Evolutionary conservation across 1,140 invertebrate species (phyloP), one percentile per base, ranked within the genome.

Genomic region (Idris sp.): DNA sequence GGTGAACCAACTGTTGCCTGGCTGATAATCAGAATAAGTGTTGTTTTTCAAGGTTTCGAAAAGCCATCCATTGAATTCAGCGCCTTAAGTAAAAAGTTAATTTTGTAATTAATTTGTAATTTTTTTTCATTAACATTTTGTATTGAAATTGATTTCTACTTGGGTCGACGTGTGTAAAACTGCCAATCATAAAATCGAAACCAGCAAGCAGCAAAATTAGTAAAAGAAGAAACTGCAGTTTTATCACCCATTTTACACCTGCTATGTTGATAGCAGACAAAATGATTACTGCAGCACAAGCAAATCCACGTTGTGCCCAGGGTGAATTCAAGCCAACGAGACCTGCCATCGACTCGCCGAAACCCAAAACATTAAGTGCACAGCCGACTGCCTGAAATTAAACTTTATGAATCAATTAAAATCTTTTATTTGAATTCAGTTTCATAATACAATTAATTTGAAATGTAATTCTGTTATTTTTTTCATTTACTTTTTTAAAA

Each of bases 171-270:
- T 93, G 91, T 28, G 94, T 91, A 81, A 97, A 95, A 79, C 94
- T 95, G 72, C 96, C 96, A 71, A 97, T 92, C 84, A 93, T 92
- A 86, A 98, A 97, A 85, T 98, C 96, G 36, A 96, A 83, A 7
- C 94, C 95, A 54, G 96, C 95, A 30, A 96, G 85, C n/a, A 96
- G 86, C 35, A 98, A 87, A 43, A 96, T 91, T 51, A 96, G 84
- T 7, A 97, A 88, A 4, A 97, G 88, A 38, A 93, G 88, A 89
- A 97, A 96, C 81, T 97, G 96, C 26, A 97, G 84, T 80, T 97
- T 96, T 35, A 97, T 93, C 2, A 97, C 95, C 95, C 95, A 97
- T 81, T 96, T 98, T 7, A 96, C 95, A 58, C 96, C 96, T 33
- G 95, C 95, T 13, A 97, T 88, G 87, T 98, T 97, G 65, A 97